Percentiles rank a stretch among this genome's conserved stretches.
These are phyloP conservation scores for Catharus ustulatus DNA, from an alignment of 2,797 vertebrate genomes.

Conservation along the genomic window DNA sequence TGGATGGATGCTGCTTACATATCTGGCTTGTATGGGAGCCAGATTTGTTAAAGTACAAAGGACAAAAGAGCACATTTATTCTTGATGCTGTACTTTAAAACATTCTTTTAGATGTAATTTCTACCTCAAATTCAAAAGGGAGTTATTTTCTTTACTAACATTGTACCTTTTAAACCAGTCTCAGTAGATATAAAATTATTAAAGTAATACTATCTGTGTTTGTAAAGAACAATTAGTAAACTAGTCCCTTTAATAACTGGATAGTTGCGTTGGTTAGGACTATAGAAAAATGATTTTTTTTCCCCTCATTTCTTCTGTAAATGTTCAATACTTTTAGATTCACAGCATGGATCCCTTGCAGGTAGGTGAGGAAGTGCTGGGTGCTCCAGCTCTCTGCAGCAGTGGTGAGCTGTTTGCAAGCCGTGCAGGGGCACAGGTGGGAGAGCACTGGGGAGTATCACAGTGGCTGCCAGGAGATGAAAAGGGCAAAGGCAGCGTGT, in stretches of 20 bases:
- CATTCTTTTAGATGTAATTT: neutral
- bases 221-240: neutral
- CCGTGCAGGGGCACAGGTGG: neutral
- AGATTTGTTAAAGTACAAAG: neutral
- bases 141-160: neutral
- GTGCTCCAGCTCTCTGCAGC: neutral
- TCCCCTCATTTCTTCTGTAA: neutral
- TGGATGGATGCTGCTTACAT: neutral
- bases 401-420: neutral
- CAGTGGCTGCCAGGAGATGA: neutral
- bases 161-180: neutral
- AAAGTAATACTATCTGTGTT: neutral
- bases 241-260: neutral
- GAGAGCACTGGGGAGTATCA: neutral
- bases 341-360: neutral
- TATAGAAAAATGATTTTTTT: neutral
- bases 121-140: neutral
- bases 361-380: neutral
- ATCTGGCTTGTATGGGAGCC: neutral
- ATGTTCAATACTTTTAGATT: neutral
- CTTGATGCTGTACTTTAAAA: neutral
- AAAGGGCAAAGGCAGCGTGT: accelerated
- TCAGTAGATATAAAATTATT: neutral
- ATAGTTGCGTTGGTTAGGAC: neutral
- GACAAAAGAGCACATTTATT: neutral